Evolutionary conservation across 2,113 vertebrate species (phyloP).

Genomic region (Seriola rivoliana): DNA sequence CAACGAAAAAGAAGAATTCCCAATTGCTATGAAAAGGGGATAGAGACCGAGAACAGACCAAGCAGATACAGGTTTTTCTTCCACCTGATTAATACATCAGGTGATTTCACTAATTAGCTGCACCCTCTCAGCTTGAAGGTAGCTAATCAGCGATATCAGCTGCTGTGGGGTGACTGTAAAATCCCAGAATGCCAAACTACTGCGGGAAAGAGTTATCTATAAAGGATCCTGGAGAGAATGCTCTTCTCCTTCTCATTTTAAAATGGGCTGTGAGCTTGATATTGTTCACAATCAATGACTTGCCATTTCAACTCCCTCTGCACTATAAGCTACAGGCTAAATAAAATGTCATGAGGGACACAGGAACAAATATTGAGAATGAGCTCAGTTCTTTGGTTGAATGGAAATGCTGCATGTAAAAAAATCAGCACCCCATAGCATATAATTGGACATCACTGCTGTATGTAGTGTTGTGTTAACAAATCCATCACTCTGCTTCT

Average conservation of each 20-base stretch:
- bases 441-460: conserved; percentile 54
- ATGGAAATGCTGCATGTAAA: conserved; percentile 38
- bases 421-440: conserved; percentile 30
- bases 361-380: conserved; percentile 41
- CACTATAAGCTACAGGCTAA: conserved; percentile 40
- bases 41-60: not conserved
- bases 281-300: conserved; percentile 37
- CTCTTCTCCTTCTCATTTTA: conserved; percentile 7
- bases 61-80: not conserved
- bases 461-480: conserved; percentile 30
- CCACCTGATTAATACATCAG: conserved; percentile 40
- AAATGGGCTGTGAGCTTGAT: conserved; percentile 13
- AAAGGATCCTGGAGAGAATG: not conserved
- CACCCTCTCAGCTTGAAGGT: conserved; percentile 26
- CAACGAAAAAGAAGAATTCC: conserved; percentile 29
- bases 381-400: conserved; percentile 30
- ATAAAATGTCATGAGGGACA: conserved; percentile 66
- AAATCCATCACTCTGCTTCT: conserved; percentile 43
- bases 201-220: conserved; percentile 4
- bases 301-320: conserved; percentile 45
- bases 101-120: conserved; percentile 41
- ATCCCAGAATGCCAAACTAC: conserved; percentile 18
- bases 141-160: conserved; percentile 28
- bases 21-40: not conserved
- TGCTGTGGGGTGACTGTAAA: conserved; percentile 4